Base-by-base conservation (phyloP, 2,113 vertebrate species). In the Mungos mungo region DNA sequence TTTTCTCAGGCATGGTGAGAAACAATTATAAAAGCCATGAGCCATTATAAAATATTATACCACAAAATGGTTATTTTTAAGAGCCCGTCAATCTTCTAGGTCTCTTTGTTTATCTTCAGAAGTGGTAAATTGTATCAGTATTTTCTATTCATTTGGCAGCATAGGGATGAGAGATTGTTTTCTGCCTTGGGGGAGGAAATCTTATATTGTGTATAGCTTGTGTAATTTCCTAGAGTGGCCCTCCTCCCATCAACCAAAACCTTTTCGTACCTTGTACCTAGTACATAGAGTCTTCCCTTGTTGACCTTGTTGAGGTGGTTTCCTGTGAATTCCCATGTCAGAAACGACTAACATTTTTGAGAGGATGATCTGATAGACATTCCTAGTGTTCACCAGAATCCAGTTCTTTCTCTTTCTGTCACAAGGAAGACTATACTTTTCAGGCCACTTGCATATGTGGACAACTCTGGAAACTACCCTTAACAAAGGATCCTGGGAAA, bases 11-110 rank as follows among this genome's bases (percentile, higher is more conserved):
- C 71, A 45, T 86, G 50, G 45, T 82, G 47, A 96, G 93, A 97
- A 95, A 91, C 88, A 96, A 95, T 95, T 97, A 96, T 74, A 65
- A 97, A 97, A 95, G 74, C 77, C 86, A 80, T 21, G 31, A 95
- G 54, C 60, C 77, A 33, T 83, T 95, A 85, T 93, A 89, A 93
- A 91, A 94, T 77, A 88, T 91, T 81, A 66, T 60, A 68, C 19
- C 25, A 84, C 65, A 35, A 95, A 96, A 95, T 66, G 65, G 88
- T 65, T 94, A 35, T 96, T 97, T 95, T 82, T 88, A 96, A 96
- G 71, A 85, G 79, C 29, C 60, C 87, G 91, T 97, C 85, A 68
- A 54, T 94, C n/a, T 79, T 92, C 3, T 23, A 57, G 80, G 76
- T 85, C 33, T 96, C 80, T 81, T 92, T 90, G 88, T 90, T 96